A percentile compares a stretch with the other conserved stretches of the same genome.
phyloP scores from a whole-genome alignment of 2,888 invertebrate species.

The Hydropsyche betteni region DNA sequence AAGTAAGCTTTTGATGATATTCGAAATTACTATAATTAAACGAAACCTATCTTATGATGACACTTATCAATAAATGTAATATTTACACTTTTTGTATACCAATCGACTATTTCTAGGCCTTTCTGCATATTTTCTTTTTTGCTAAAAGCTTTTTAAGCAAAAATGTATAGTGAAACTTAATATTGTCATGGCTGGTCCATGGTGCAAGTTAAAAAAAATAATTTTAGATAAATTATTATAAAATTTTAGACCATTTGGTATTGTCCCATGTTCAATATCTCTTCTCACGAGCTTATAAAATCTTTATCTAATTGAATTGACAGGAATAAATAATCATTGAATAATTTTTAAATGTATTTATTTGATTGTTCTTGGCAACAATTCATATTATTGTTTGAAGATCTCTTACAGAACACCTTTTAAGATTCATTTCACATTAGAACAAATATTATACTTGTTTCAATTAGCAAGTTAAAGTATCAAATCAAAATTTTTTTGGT shows the following conservation, averaged over 20 bases:
- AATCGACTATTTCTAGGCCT: constrained; percentile 47
- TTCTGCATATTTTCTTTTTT: constrained; percentile 38
- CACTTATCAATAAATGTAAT: constrained; percentile 52
- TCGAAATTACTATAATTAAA: constrained; percentile 45
- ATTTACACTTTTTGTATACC: constrained; percentile 52
- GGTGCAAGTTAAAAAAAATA: constrained; percentile 6
- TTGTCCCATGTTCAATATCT: constrained; percentile 34
- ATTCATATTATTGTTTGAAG: no score
- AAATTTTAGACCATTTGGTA: constrained; percentile 29
- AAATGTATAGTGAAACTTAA: constrained; percentile 13
- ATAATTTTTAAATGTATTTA: no score
- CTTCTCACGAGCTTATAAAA: constrained; percentile 48
- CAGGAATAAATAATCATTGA: neutral
- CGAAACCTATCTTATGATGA: constrained; percentile 52
- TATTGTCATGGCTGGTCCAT: constrained; percentile 50
- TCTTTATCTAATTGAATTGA: constrained; percentile 16
- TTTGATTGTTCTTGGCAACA: no score
- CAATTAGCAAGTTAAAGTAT: neutral
- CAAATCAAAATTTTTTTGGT: neutral
- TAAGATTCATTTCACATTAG: no score
- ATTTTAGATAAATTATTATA: constrained; percentile 37
- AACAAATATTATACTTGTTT: no score
- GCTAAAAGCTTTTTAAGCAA: constrained; percentile 40
- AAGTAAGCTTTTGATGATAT: constrained; percentile 40
- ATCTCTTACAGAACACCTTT: no score